These are phyloP conservation scores for Apodemia hepburni DNA, from an alignment of 2,888 invertebrate species.

Conservation along the genomic window DNA sequence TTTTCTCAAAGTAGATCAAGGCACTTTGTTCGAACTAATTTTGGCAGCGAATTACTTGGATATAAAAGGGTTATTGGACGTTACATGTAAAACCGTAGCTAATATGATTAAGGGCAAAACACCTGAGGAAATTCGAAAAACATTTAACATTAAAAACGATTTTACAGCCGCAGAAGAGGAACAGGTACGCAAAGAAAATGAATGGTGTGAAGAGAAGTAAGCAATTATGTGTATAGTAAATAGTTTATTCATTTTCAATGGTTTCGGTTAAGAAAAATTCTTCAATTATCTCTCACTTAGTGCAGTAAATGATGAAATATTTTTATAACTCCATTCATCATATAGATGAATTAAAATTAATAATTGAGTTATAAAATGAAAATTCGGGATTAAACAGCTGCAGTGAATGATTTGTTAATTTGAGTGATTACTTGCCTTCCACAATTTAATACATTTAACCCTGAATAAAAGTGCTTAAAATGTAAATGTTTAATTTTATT, in stretches of 20 bases:
- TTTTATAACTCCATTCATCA: not conserved
- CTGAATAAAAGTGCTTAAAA: not conserved
- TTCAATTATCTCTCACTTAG: not conserved
- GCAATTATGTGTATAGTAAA: not conserved
- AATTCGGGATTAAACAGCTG: not conserved
- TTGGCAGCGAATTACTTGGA: conserved; percentile 98
- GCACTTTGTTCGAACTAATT: conserved; percentile 97
- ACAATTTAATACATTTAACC: not conserved
- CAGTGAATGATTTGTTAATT: not conserved
- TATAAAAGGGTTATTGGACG: conserved; percentile 96
- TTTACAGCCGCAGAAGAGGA: conserved; percentile 98
- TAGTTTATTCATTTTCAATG: not conserved
- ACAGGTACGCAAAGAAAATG: conserved; percentile 97
- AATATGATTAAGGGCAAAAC: conserved; percentile 99
- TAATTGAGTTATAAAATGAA: not conserved
- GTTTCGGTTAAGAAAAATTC: not conserved
- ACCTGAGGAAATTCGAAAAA: conserved; percentile 98
- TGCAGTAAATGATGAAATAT: not conserved
- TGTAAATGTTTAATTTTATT: too few relatives aligned
- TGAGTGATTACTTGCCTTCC: not conserved
- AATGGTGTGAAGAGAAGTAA: conserved; percentile 95
- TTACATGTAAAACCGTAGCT: conserved; percentile 98
- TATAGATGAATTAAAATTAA: not conserved
- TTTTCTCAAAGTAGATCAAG: conserved; percentile 98
- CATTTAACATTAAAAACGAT: conserved; percentile 98